Conservation (phyloP, 1,140 invertebrate genomes). For the Diabrotica virgifera region DNA sequence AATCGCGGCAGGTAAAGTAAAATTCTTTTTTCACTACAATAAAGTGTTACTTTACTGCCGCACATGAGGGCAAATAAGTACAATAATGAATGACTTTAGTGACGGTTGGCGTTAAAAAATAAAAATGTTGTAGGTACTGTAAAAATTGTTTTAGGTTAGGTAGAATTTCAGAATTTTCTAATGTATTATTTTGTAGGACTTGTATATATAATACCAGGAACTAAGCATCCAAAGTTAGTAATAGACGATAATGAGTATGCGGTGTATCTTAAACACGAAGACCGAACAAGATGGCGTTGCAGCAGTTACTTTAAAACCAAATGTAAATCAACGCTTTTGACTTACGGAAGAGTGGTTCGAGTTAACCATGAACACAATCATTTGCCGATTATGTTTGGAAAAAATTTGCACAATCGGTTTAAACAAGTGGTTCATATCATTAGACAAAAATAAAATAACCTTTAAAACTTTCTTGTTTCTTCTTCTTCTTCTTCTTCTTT, state of each 20-base stretch:
- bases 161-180: too few relatives aligned
- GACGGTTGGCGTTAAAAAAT: too few relatives aligned
- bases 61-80: too few relatives aligned
- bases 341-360: constrained; percentile 23
- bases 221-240: constrained; percentile 32
- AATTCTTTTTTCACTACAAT: too few relatives aligned
- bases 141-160: too few relatives aligned
- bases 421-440: neutral
- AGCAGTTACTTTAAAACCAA: constrained; percentile 28
- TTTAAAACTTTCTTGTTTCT: too few relatives aligned
- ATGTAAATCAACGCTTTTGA: constrained; percentile 25
- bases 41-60: too few relatives aligned
- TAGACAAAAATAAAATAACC: neutral
- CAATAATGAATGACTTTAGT: too few relatives aligned
- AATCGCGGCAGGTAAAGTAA: too few relatives aligned
- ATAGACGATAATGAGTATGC: constrained; percentile 18
- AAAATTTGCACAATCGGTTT: constrained; percentile 9
- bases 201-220: constrained; percentile 28
- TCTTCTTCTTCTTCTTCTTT: too few relatives aligned
- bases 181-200: constrained; percentile 24
- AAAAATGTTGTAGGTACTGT: too few relatives aligned
- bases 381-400: constrained; percentile 6
- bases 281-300: constrained; percentile 18
- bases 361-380: constrained; percentile 13
- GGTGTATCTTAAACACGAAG: constrained; percentile 11